phyloP scores from a whole-genome alignment of 2,113 vertebrate species.

The Peromyscus californicus region DNA sequence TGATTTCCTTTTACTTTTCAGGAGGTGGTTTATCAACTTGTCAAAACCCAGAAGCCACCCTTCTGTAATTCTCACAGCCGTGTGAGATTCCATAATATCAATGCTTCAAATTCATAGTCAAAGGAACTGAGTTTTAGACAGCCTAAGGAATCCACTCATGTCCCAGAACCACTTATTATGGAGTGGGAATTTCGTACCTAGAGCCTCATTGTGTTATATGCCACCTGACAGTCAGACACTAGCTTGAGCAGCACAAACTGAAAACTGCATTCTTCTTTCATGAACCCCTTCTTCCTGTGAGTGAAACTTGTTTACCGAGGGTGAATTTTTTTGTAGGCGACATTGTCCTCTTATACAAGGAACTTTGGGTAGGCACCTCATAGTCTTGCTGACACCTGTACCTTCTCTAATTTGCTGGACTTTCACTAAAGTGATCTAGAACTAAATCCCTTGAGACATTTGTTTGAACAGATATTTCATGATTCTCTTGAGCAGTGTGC shows the following conservation, averaged over 20 bases:
- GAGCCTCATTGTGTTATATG: neutral
- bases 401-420: neutral
- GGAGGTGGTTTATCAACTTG: constrained; percentile 43
- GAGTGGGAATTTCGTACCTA: neutral
- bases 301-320: constrained; percentile 11
- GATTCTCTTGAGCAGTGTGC: constrained; percentile 28
- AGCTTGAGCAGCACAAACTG: neutral
- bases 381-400: neutral
- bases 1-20: constrained; percentile 51
- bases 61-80: constrained; percentile 46
- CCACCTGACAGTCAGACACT: neutral
- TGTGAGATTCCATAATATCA: neutral
- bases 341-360: neutral
- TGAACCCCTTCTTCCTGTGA: neutral
- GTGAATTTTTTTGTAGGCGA: neutral
- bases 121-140: neutral
- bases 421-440: neutral
- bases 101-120: constrained; percentile 33
- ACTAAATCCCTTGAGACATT: constrained; percentile 8
- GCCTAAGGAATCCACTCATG: neutral
- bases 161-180: neutral
- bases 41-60: constrained; percentile 54
- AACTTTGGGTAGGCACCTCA: neutral
- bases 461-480: constrained; percentile 36
- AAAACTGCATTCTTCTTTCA: neutral